These are phyloP conservation scores for Triplophysa siluroides DNA, from an alignment of 2,113 vertebrate species.

Conservation along the genomic window DNA sequence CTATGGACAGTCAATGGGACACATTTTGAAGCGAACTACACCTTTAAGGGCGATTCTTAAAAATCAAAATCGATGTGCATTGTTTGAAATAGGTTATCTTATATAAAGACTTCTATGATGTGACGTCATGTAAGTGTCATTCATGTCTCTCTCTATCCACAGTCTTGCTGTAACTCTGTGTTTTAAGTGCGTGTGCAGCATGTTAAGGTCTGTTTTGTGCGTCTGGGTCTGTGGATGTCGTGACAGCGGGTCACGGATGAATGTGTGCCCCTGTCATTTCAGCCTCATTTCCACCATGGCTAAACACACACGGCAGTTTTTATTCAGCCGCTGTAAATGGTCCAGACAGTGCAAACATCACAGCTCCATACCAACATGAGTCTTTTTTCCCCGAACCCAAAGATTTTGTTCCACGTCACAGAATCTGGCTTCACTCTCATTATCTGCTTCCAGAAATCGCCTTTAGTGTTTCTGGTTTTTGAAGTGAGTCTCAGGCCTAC, in stretches of 20 bases:
- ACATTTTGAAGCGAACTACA: too few species aligned
- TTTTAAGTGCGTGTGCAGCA: not conserved
- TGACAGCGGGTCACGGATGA: constrained; percentile 39
- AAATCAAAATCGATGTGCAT: too few species aligned
- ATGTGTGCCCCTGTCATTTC: constrained; percentile 37
- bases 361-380: not conserved
- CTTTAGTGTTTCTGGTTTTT: not conserved
- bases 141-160: not conserved
- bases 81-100: not conserved
- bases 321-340: constrained; percentile 43
- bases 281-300: constrained; percentile 42
- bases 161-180: not conserved
- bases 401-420: not conserved
- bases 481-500: not conserved
- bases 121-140: too few species aligned
- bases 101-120: not conserved
- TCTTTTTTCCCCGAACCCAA: not conserved
- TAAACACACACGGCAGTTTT: constrained; percentile 9
- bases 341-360: constrained; percentile 16
- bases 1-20: too few species aligned
- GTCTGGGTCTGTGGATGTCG: constrained; percentile 34
- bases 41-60: too few species aligned
- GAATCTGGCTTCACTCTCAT: not conserved
- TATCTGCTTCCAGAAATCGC: not conserved
- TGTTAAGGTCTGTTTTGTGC: constrained; percentile 1